A percentile compares a stretch with the other conserved stretches of the same genome.
Conservation (phyloP, 1,140 invertebrate genomes). For the Matsumurasca onukii region DNA sequence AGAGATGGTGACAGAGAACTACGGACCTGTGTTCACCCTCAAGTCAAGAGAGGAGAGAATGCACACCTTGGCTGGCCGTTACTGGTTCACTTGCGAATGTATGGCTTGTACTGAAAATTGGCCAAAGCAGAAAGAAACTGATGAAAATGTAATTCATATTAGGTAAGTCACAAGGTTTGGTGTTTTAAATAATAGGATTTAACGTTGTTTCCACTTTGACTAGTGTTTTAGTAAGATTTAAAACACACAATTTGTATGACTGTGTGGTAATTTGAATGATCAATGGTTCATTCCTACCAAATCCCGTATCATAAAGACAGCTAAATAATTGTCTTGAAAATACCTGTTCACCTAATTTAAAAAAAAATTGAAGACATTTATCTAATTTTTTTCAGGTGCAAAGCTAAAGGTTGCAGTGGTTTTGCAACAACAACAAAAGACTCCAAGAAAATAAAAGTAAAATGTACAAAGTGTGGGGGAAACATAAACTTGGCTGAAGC, state of each 20-base stretch:
- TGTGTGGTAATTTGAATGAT: no score
- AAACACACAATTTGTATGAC: no score
- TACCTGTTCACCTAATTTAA: no score
- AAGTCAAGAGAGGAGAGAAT: constrained; percentile 61
- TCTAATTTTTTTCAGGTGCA: constrained; percentile 23
- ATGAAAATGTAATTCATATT: constrained; percentile 43
- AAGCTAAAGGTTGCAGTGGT: constrained; percentile 13
- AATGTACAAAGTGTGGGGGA: constrained; percentile 2
- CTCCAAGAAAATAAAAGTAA: background rate
- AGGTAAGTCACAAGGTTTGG: background rate
- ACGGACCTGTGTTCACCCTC: constrained; percentile 78
- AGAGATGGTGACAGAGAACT: constrained; percentile 77
- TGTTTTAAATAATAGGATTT: no score
- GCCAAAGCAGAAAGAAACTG: constrained; percentile 75
- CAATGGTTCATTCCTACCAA: no score
- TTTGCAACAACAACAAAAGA: background rate
- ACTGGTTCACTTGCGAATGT: constrained; percentile 88
- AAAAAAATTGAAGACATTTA: no score
- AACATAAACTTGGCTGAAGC: constrained; percentile 16
- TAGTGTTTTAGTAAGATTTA: no score
- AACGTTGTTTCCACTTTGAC: no score
- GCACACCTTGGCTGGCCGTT: constrained; percentile 62
- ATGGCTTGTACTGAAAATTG: constrained; percentile 78
- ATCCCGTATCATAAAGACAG: no score
- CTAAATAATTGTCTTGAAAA: no score